Percentiles rank a stretch among this genome's conserved stretches.
These are phyloP conservation scores for Galerucella nymphaeae DNA, from an alignment of 2,888 invertebrate species.

Conservation along the genomic window DNA sequence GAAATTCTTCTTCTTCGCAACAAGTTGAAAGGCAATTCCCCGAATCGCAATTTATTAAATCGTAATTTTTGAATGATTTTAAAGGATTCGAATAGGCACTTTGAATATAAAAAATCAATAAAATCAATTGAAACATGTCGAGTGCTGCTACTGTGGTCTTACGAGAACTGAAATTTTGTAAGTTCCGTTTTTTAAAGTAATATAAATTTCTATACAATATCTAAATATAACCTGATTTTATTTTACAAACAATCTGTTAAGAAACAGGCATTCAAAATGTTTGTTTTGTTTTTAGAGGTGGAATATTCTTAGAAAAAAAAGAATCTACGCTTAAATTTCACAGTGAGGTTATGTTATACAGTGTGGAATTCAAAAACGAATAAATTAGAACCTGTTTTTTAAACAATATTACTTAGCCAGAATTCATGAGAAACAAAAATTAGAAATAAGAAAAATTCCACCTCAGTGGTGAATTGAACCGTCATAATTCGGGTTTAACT, in stretches of 20 bases:
- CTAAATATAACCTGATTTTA: conserved; percentile 40
- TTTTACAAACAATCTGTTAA: conserved; percentile 29
- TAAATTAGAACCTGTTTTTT: too few species aligned
- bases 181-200: conserved; percentile 4
- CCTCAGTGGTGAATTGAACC: too few species aligned
- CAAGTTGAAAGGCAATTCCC: background rate
- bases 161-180: background rate
- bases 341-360: background rate
- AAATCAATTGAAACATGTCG: background rate
- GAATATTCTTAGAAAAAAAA: background rate
- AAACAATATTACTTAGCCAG: too few species aligned
- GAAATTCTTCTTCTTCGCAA: background rate
- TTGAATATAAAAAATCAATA: background rate
- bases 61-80: too few species aligned
- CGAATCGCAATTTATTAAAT: background rate
- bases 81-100: background rate
- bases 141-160: background rate
- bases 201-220: conserved; percentile 22
- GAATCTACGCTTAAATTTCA: background rate
- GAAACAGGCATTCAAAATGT: conserved; percentile 13
- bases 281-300: conserved; percentile 23
- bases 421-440: too few species aligned
- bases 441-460: too few species aligned
- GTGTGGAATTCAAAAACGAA: too few species aligned
- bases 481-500: too few species aligned